Evolutionary conservation across 2,888 invertebrate genomes (phyloP).

Genomic region (Dendrolimus houi): DNA sequence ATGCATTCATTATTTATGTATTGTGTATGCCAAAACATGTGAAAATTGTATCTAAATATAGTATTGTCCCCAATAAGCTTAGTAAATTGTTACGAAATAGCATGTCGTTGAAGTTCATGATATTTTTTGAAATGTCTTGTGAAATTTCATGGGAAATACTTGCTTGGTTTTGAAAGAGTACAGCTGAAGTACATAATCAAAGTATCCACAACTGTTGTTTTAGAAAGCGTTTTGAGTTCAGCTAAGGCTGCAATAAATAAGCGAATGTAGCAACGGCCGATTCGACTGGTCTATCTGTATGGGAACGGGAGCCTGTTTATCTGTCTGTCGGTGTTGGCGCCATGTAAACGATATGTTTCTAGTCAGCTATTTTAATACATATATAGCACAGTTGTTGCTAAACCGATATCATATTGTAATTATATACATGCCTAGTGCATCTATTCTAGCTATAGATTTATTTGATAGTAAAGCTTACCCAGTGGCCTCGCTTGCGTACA

Average conservation of each 20-base stretch:
- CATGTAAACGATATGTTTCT: conserved; percentile 8
- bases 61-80: too few species aligned
- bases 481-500: too few species aligned
- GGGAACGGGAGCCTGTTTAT: conserved; percentile 19
- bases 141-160: too few species aligned
- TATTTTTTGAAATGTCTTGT: too few species aligned
- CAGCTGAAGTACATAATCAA: background rate
- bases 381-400: background rate
- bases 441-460: conserved; percentile 6
- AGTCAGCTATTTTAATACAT: background rate
- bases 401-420: background rate
- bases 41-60: too few species aligned
- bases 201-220: conserved; percentile 1
- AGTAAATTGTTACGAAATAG: too few species aligned
- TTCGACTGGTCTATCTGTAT: conserved; percentile 9
- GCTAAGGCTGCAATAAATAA: conserved; percentile 10
- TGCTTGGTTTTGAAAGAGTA: too few species aligned
- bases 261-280: background rate
- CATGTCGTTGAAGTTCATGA: too few species aligned
- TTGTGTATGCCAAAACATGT: too few species aligned
- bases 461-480: too few species aligned
- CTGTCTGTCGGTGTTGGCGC: conserved; percentile 24
- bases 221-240: background rate
- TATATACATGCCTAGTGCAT: too few species aligned
- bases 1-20: too few species aligned